These are phyloP conservation scores for Pristionchus arcanus DNA, from an alignment of 2,888 invertebrate species.

Conservation along the genomic window DNA sequence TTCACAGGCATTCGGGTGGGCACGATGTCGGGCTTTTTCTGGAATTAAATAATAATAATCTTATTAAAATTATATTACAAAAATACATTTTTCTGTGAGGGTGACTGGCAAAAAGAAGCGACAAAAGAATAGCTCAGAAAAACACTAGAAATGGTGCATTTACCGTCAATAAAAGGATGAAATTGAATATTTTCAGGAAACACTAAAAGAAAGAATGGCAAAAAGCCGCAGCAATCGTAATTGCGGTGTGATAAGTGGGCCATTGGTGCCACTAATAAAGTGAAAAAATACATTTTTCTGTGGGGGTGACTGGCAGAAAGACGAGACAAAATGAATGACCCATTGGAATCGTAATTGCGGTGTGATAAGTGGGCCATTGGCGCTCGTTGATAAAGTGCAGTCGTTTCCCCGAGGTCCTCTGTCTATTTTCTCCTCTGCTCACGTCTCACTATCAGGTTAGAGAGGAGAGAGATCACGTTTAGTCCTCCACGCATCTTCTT, in stretches of 20 bases:
- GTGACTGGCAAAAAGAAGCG: not conserved
- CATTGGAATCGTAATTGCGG: not conserved
- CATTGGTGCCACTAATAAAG: slow-evolving; percentile 17
- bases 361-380: slow-evolving; percentile 24
- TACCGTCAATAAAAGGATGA: too few species aligned
- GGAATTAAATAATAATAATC: not conserved
- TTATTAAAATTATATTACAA: not conserved
- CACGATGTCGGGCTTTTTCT: slow-evolving; percentile 27
- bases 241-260: slow-evolving; percentile 40
- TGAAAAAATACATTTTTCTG: too few species aligned
- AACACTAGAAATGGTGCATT: too few species aligned
- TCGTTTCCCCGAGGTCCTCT: not conserved
- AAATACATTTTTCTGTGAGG: not conserved
- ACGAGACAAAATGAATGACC: not conserved
- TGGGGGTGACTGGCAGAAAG: not conserved
- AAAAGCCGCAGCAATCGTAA: not conserved
- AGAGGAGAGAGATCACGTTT: not conserved
- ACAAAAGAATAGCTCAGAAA: too few species aligned
- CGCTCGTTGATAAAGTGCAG: slow-evolving; percentile 42
- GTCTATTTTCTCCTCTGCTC: not conserved
- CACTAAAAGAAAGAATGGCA: too few species aligned
- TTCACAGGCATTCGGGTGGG: not conserved
- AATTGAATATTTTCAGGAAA: too few species aligned
- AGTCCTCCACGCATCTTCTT: not conserved
- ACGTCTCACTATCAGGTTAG: not conserved